Percentiles rank a stretch among this genome's conserved stretches.
These are phyloP conservation scores for Leptopilina syphax DNA, from an alignment of 2,888 invertebrate genomes.

Conservation along the genomic window DNA sequence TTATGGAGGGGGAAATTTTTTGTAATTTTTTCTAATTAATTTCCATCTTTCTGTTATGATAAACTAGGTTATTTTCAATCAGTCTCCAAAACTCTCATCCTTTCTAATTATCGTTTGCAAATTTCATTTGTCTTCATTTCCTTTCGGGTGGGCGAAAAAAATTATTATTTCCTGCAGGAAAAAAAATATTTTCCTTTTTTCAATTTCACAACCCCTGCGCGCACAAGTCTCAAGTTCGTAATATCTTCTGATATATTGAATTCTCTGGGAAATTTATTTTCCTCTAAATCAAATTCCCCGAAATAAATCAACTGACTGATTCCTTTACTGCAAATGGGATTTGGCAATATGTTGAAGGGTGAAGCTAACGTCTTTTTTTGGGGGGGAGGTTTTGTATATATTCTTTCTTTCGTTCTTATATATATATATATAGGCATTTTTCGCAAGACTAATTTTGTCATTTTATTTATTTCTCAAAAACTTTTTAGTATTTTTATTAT, in stretches of 20 bases:
- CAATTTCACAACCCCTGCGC: slow-evolving; percentile 22
- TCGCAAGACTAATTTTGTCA: too few relatives aligned
- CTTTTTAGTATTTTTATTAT: too few relatives aligned
- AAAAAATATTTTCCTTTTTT: not conserved
- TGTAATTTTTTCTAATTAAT: slow-evolving; percentile 9
- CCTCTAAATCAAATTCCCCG: slow-evolving; percentile 26
- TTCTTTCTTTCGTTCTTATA: too few relatives aligned
- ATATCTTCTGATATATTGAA: slow-evolving; percentile 29
- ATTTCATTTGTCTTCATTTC: not conserved
- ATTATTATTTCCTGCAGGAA: not conserved
- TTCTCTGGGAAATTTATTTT: slow-evolving; percentile 2
- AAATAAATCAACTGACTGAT: slow-evolving; percentile 34
- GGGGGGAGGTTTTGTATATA: too few relatives aligned
- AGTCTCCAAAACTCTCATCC: not conserved
- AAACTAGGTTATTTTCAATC: slow-evolving; percentile 20
- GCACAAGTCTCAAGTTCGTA: not conserved
- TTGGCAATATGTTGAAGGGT: slow-evolving; percentile 26
- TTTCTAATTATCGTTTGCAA: not conserved
- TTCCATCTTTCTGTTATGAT: not conserved
- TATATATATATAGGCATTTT: too few relatives aligned
- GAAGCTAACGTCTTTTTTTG: not conserved
- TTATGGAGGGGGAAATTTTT: not conserved
- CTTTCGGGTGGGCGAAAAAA: not conserved
- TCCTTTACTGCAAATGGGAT: slow-evolving; percentile 24
- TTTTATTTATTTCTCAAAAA: too few relatives aligned